Evolutionary conservation across 2,888 invertebrate genomes (phyloP).

Genomic region (Calliopum simillimum): DNA sequence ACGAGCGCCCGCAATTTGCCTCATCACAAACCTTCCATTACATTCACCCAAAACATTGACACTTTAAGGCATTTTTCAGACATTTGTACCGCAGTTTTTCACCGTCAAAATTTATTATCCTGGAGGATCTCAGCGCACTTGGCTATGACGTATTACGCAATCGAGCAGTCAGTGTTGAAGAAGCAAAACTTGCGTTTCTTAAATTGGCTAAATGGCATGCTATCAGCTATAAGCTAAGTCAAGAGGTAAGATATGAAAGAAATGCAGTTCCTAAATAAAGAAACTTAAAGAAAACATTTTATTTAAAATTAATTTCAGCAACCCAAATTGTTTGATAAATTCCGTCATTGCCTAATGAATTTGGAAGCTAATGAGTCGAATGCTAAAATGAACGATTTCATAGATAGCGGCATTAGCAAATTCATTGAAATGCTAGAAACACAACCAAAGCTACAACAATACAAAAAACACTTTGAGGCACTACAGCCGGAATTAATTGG

Average conservation of each 20-base stretch:
- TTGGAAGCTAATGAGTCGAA: slow-evolving; percentile 33
- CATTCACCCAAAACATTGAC: too few relatives aligned
- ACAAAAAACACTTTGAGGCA: slow-evolving; percentile 47
- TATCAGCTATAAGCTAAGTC: slow-evolving; percentile 45
- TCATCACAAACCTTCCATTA: too few relatives aligned
- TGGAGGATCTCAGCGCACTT: slow-evolving; percentile 42
- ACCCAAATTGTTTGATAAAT: slow-evolving; percentile 12
- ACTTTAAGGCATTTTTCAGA: too few relatives aligned
- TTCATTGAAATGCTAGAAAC: slow-evolving; percentile 47
- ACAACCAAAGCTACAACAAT: slow-evolving; percentile 43
- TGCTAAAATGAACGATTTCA: slow-evolving; percentile 28
- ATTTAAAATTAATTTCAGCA: neutral
- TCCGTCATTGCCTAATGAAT: neutral
- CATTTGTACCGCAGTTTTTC: slow-evolving; percentile 42
- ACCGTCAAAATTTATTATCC: slow-evolving; percentile 45
- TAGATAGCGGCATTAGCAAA: slow-evolving; percentile 40
- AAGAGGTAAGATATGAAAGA: slow-evolving; percentile 39
- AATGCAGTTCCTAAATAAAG: neutral
- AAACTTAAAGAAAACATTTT: neutral
- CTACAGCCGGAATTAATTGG: slow-evolving; percentile 40
- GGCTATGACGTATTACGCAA: slow-evolving; percentile 43
- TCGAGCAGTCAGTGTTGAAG: slow-evolving; percentile 42
- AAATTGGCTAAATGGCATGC: slow-evolving; percentile 51
- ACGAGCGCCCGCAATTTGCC: too few relatives aligned
- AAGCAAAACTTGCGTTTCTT: slow-evolving; percentile 43